Percentiles rank a stretch among this genome's conserved stretches.
These are phyloP conservation scores for Cylloceria caligata DNA, from an alignment of 2,888 invertebrate species.

Conservation along the genomic window DNA sequence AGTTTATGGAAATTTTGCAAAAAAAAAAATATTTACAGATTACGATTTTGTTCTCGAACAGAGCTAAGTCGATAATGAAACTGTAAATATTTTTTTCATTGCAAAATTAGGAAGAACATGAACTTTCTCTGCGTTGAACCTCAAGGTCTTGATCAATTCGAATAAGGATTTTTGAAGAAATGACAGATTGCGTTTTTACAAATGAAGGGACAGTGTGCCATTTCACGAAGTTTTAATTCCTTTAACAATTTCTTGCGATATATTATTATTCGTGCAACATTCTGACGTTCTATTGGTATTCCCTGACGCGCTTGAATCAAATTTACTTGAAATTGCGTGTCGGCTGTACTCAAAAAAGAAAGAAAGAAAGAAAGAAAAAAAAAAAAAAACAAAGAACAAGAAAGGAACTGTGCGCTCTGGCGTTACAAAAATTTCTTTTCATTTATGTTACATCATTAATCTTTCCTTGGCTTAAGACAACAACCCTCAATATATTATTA, in stretches of 20 bases:
- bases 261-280: slow-evolving; percentile 34
- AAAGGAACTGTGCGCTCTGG: slow-evolving; percentile 82
- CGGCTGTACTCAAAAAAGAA: slow-evolving; percentile 17
- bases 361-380: slow-evolving; percentile 19
- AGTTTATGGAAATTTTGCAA: too few relatives aligned
- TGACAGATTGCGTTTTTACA: too few relatives aligned
- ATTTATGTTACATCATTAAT: slow-evolving; percentile 82
- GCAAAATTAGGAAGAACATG: too few relatives aligned
- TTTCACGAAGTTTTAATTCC: not conserved
- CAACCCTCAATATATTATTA: slow-evolving; percentile 84
- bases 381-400: slow-evolving; percentile 33
- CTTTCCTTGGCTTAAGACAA: slow-evolving; percentile 81
- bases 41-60: too few relatives aligned
- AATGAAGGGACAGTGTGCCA: too few relatives aligned
- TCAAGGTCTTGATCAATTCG: too few relatives aligned
- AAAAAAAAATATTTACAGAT: too few relatives aligned
- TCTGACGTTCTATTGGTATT: slow-evolving; percentile 2
- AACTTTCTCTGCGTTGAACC: too few relatives aligned
- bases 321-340: slow-evolving; percentile 1
- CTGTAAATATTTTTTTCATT: too few relatives aligned
- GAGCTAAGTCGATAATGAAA: too few relatives aligned
- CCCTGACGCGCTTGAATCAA: slow-evolving; percentile 2
- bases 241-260: not conserved
- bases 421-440: slow-evolving; percentile 80
- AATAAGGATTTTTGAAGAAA: not conserved